Evolutionary conservation across 2,113 vertebrate genomes (phyloP).

Genomic region (Brachionichthys hirsutus): DNA sequence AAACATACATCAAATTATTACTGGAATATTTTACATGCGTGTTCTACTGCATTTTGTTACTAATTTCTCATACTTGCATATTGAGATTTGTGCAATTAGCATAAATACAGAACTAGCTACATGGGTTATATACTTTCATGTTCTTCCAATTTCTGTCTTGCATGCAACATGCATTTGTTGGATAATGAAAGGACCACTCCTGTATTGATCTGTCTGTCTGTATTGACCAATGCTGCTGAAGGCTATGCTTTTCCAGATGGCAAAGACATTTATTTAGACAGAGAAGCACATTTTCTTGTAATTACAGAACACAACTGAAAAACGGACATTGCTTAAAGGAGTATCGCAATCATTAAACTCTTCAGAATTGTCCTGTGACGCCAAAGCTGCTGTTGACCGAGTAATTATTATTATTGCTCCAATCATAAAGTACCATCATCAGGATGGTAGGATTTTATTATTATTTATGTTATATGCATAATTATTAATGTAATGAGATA

Average conservation of each 20-base stretch:
- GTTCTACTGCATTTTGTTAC: conserved; percentile 35
- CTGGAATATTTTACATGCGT: conserved; percentile 45
- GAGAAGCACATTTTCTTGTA: conserved; percentile 52
- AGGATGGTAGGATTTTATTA: too few species aligned
- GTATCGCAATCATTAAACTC: conserved; percentile 36
- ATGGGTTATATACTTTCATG: conserved; percentile 44
- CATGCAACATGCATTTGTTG: conserved; percentile 64
- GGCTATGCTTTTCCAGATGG: conserved; percentile 53
- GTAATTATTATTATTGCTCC: too few species aligned
- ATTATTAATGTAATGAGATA: too few species aligned
- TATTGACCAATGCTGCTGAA: conserved; percentile 61
- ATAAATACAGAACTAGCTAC: conserved; percentile 33
- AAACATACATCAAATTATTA: conserved; percentile 38
- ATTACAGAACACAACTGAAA: conserved; percentile 46
- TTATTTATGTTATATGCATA: too few species aligned
- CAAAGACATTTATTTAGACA: conserved; percentile 64
- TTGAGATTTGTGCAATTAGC: conserved; percentile 37
- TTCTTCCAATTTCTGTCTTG: conserved; percentile 22
- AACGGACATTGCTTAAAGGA: conserved; percentile 27
- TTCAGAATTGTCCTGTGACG: conserved; percentile 11
- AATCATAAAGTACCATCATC: too few species aligned
- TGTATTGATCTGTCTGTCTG: conserved; percentile 74
- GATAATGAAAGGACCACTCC: conserved; percentile 71
- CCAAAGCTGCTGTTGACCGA: too few species aligned
- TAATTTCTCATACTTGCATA: conserved; percentile 49